Percentiles rank a stretch among this genome's conserved stretches.
These are phyloP conservation scores for human DNA, from an alignment of 2,113 vertebrate species.

Conservation along the genomic window DNA sequence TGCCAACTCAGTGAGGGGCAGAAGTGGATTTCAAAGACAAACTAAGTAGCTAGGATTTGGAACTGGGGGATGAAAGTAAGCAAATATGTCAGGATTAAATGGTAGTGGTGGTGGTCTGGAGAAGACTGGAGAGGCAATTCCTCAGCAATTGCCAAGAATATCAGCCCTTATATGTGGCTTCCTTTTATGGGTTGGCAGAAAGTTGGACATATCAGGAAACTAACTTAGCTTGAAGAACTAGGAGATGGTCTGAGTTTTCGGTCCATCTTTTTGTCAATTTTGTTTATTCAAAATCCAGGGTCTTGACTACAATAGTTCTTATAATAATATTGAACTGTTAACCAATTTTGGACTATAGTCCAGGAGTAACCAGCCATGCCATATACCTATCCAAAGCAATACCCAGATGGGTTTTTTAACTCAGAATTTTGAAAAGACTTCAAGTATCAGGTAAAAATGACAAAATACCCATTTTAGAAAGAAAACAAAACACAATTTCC, in stretches of 20 bases:
- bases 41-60: constrained; percentile 23
- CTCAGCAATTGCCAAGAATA: constrained; percentile 58
- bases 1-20: background rate
- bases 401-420: background rate
- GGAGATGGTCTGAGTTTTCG: background rate
- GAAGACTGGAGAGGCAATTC: constrained; percentile 46
- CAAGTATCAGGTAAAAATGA: background rate
- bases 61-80: background rate
- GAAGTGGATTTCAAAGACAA: constrained; percentile 41
- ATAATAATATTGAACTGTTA: background rate
- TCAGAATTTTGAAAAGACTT: constrained; percentile 5
- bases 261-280: background rate
- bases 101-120: constrained; percentile 45
- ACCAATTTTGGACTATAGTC: too few species aligned
- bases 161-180: constrained; percentile 45
- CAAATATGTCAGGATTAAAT: constrained; percentile 47
- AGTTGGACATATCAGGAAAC: background rate
- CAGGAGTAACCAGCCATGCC: background rate
- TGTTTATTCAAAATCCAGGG: background rate
- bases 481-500: background rate
- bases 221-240: background rate
- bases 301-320: background rate
- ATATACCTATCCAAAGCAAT: background rate
- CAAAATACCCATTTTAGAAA: background rate
- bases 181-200: constrained; percentile 37